Conservation (phyloP, 2,888 invertebrate genomes). For the Gandaritis pyraliata region DNA sequence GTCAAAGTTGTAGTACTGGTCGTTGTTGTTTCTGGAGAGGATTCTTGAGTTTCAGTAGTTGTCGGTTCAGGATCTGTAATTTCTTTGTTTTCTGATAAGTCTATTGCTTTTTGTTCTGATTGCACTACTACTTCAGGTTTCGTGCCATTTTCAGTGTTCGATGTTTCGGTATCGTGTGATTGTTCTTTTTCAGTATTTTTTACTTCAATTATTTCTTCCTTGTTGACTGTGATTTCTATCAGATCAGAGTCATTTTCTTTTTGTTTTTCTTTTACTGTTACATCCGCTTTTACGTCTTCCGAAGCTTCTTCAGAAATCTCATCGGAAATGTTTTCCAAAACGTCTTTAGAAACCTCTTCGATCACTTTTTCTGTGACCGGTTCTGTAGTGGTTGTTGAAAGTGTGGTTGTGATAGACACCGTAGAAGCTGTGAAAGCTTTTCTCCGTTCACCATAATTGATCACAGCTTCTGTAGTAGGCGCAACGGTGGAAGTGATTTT, state of each 20-base stretch:
- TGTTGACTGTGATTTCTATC: conserved; percentile 27
- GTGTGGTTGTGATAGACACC: conserved; percentile 32
- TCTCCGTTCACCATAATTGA: conserved; percentile 74
- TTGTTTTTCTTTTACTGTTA: conserved; percentile 13
- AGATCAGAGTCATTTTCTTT: conserved; percentile 18
- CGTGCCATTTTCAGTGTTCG: conserved; percentile 22
- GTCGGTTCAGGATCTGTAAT: conserved; percentile 40
- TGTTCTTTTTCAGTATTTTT: conserved; percentile 9
- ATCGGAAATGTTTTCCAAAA: too few relatives aligned
- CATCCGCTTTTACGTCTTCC: conserved; percentile 29
- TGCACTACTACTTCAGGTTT: conserved; percentile 56
- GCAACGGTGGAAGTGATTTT: conserved; percentile 48
- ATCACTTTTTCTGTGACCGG: conserved; percentile 33
- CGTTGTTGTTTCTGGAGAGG: conserved; percentile 59
- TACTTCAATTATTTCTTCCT: conserved; percentile 15
- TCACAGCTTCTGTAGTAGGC: conserved; percentile 52
- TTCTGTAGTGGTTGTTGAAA: conserved; percentile 35
- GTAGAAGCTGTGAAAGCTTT: conserved; percentile 33
- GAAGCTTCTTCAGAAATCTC: conserved; percentile 34
- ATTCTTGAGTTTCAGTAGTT: conserved; percentile 46
- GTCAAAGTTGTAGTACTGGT: conserved; percentile 57
- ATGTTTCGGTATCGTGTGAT: conserved; percentile 10
- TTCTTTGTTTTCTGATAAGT: conserved; percentile 56
- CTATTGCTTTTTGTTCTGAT: conserved; percentile 55
- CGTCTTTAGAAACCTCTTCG: conserved; percentile 40